phyloP scores from a whole-genome alignment of 2,888 invertebrate species.

The Drosophila ochracea region DNA sequence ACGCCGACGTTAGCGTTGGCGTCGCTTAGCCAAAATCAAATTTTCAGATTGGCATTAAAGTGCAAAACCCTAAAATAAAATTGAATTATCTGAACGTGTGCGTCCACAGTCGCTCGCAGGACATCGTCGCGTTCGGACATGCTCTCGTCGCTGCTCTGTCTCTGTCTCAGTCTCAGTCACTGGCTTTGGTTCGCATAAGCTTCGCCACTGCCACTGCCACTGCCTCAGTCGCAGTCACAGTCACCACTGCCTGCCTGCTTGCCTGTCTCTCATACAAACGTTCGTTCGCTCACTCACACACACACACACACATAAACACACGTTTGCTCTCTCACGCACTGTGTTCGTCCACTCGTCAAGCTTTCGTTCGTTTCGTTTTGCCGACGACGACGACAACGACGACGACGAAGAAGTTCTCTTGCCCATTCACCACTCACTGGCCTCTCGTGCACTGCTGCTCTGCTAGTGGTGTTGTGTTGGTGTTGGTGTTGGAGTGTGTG shows the following conservation, averaged over 20 bases:
- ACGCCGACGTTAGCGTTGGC: conserved; percentile 38
- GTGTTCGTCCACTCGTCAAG: conserved; percentile 64
- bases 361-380: conserved; percentile 64
- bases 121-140: conserved; percentile 78
- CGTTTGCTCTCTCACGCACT: conserved; percentile 49
- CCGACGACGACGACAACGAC: conserved; percentile 36
- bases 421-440: conserved; percentile 61
- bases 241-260: conserved; percentile 16
- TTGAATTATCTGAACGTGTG: conserved; percentile 83
- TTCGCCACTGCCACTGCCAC: conserved; percentile 48
- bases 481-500: conserved; percentile 46
- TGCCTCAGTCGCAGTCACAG: conserved; percentile 34
- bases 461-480: conserved; percentile 20
- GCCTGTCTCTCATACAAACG: conserved; percentile 26
- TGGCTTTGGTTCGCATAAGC: conserved; percentile 51
- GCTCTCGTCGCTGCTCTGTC: conserved; percentile 54
- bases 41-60: conserved; percentile 84
- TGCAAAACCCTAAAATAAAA: conserved; percentile 84
- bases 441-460: conserved; percentile 41
- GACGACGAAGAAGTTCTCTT: conserved; percentile 51
- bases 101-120: conserved; percentile 75
- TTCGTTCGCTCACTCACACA: conserved; percentile 32
- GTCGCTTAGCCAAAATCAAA: conserved; percentile 83
- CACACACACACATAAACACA: conserved; percentile 15
- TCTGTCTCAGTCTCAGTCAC: conserved; percentile 34